A percentile compares a stretch with the other conserved stretches of the same genome.
Conservation (phyloP, 1,140 invertebrate genomes). For the Drosophila equinoxialis region DNA sequence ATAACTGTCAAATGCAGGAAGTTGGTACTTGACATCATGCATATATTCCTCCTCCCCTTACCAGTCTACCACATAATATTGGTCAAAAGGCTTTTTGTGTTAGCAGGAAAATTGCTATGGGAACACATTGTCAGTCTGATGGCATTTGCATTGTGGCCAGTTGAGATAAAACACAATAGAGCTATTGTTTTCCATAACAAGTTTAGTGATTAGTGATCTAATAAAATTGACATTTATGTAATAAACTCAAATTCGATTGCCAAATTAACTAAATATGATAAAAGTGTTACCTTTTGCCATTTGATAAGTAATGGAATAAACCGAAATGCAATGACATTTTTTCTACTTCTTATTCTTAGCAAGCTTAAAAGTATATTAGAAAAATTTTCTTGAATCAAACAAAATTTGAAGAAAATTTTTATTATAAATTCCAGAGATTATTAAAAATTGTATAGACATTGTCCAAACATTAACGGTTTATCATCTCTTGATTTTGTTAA, state of each 20-base stretch:
- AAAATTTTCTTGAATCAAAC: background rate
- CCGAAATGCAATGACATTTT: background rate
- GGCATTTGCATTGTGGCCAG: conserved; percentile 3
- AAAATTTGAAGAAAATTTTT: too few relatives aligned
- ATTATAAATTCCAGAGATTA: background rate
- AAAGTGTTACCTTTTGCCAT: background rate
- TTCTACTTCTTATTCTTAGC: background rate
- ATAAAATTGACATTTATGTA: background rate
- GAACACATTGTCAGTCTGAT: conserved; percentile 1
- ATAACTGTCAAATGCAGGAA: conserved; percentile 77
- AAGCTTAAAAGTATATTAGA: background rate
- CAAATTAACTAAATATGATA: background rate
- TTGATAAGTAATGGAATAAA: background rate
- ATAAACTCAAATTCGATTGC: conserved; percentile 1
- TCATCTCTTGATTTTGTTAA: too few relatives aligned
- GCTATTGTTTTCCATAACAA: background rate
- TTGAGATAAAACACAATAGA: background rate
- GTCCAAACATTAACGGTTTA: background rate
- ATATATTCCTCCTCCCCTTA: background rate
- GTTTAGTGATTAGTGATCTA: background rate
- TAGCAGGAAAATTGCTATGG: conserved; percentile 12
- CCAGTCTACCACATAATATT: conserved; percentile 16
- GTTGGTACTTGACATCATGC: conserved; percentile 48
- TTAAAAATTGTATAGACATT: too few relatives aligned
- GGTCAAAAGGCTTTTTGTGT: conserved; percentile 32